Evolutionary conservation across 1,140 invertebrate genomes (phyloP).

Genomic region (Drosophila burlai): DNA sequence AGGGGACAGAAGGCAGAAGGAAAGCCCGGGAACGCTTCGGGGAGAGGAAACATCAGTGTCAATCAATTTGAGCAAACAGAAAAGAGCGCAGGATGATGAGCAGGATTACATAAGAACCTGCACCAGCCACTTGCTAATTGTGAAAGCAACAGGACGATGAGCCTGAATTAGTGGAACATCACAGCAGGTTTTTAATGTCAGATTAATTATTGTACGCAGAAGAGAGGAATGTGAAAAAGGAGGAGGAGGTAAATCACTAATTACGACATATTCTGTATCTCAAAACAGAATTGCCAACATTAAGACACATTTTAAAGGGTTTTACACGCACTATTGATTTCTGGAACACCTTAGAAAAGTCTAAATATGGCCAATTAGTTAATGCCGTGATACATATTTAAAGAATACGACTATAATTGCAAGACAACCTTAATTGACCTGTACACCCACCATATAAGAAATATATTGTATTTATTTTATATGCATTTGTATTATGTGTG

Average conservation of each 20-base stretch:
- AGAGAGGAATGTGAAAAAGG: background rate
- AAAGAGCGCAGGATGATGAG: constrained; percentile 39
- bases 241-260: background rate
- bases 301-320: too few relatives aligned
- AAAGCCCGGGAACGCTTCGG: background rate
- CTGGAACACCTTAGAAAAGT: too few relatives aligned
- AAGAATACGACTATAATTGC: background rate
- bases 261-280: too few relatives aligned
- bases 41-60: constrained; percentile 62
- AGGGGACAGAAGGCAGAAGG: background rate
- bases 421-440: background rate
- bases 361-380: too few relatives aligned
- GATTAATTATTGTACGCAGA: background rate
- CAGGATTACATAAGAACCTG: constrained; percentile 54
- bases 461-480: background rate
- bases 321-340: too few relatives aligned
- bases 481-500: background rate
- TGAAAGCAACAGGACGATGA: constrained; percentile 33
- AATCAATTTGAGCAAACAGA: constrained; percentile 73
- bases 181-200: background rate
- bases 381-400: background rate
- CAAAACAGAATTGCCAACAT: too few relatives aligned
- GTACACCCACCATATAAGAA: background rate
- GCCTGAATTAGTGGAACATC: background rate
- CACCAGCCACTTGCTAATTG: constrained; percentile 64